Evolutionary conservation across 2,888 invertebrate species (phyloP), one percentile per base, ranked within the genome.

Genomic region (Uropetala carovei): DNA sequence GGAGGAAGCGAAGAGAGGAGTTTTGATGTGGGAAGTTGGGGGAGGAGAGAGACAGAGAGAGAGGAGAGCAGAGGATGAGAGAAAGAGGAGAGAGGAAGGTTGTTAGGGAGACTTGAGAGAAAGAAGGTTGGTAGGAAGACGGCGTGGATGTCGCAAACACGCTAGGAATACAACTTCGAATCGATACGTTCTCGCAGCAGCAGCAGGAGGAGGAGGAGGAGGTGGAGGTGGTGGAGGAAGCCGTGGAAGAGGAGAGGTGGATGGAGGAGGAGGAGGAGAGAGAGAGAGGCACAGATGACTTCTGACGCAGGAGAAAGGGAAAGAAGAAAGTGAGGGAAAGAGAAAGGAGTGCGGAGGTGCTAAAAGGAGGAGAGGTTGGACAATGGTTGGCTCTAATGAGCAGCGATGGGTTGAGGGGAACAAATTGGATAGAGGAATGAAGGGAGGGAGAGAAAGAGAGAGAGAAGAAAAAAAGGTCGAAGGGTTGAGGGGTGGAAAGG

Each of bases 251-350:
- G 82, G 30, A 43, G 43, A 43, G 30, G 27, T 30, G 22, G 82
- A 0, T 27, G 82, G 30, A 30, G 11, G 89, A 43, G 92, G 93
- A 59, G 86, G 18, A 30, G 14, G 86, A 22, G 68, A 57, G 89
- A 57, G 92, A 59, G 92, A 92, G 91, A 84, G 92, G 81, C 75
- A 81, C 85, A 86, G 92, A 92, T 92, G 91, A 92, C 86, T 92
- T 82, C 64, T 92, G 92, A 91, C 91, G 83, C 68, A 85, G 81
- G 60, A 75, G 56, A 81, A 43, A 30, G 92, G 84, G 30, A 94
- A 94, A 92, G 84, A 93, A 89, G 56, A 93, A 92, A 89, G 92
- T 82, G 10, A 5, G 30, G 43, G 59, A 82, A 57, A 56, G 64
- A 83, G 85, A 92, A 81, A 82, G 92, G 22, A 75, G 43, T 58